Conservation (phyloP, 2,888 invertebrate genomes). For the Lissonota sp. region DNA sequence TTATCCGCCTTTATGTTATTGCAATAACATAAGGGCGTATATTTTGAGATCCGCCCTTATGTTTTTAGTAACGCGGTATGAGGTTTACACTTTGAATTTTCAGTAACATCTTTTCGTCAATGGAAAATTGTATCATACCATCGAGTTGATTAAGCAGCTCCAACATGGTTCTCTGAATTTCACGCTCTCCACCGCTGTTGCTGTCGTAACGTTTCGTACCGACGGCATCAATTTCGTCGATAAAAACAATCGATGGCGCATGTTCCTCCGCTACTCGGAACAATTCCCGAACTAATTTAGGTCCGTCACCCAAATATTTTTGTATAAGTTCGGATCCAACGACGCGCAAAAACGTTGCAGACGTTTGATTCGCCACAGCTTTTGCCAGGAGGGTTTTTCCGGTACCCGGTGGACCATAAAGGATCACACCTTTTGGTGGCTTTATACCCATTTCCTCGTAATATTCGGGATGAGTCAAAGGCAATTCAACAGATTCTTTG, state of each 20-base stretch:
- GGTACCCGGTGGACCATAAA: slow-evolving; percentile 99
- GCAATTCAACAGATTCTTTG: slow-evolving; percentile 99
- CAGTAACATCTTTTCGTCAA: slow-evolving; percentile 79
- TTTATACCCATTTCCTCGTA: slow-evolving; percentile 99
- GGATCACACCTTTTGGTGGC: slow-evolving; percentile 99
- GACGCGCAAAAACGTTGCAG: slow-evolving; percentile 98
- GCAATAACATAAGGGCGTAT: too few species aligned
- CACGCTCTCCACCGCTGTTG: slow-evolving; percentile 99
- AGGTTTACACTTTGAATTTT: slow-evolving; percentile 1
- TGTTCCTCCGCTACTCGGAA: slow-evolving; percentile 99
- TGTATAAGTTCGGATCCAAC: slow-evolving; percentile 99
- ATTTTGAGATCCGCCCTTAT: too few species aligned
- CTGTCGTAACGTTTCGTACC: slow-evolving; percentile 99
- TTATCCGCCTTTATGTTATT: too few species aligned
- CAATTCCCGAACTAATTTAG: slow-evolving; percentile 98
- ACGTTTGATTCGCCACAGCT: slow-evolving; percentile 99
- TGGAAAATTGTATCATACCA: slow-evolving; percentile 87
- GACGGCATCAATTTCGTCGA: slow-evolving; percentile 99
- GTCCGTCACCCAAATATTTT: slow-evolving; percentile 99
- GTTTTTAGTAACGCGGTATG: too few species aligned
- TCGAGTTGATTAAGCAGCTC: slow-evolving; percentile 99
- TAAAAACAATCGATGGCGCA: slow-evolving; percentile 99
- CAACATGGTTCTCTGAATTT: slow-evolving; percentile 99
- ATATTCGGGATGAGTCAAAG: slow-evolving; percentile 99
- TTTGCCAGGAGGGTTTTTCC: slow-evolving; percentile 99